Conservation (phyloP, 1,140 invertebrate species). For the Geopemphigus sp. region DNA sequence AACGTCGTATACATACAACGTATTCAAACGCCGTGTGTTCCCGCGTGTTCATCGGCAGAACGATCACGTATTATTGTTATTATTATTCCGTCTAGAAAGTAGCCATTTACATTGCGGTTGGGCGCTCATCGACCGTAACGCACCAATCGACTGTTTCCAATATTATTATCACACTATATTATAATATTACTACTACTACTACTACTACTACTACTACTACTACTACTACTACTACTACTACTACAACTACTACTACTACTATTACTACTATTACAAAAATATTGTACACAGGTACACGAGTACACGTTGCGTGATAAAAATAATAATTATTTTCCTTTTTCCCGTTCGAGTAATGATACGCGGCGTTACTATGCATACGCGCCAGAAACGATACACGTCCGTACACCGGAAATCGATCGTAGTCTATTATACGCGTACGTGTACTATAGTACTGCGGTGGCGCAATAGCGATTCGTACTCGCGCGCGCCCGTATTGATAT, state of each 20-base stretch:
- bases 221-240: neutral
- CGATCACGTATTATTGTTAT: slow-evolving; percentile 14
- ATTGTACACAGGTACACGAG: neutral
- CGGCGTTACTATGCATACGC: neutral
- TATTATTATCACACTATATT: slow-evolving; percentile 29
- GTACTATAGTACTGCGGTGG: no score
- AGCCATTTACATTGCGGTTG: slow-evolving; percentile 47
- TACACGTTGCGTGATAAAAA: slow-evolving; percentile 2
- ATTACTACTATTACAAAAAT: neutral
- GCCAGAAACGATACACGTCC: neutral
- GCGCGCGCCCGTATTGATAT: neutral
- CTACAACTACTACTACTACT: neutral
- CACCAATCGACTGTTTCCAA: slow-evolving; percentile 44
- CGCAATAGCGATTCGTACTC: neutral
- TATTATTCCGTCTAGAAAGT: slow-evolving; percentile 31
- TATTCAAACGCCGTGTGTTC: neutral
- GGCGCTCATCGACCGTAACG: slow-evolving; percentile 31
- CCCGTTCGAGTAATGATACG: neutral
- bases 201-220: neutral
- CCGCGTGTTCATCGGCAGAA: slow-evolving; percentile 44
- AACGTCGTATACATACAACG: no score
- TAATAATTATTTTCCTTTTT: neutral
- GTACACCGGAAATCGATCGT: slow-evolving; percentile 18
- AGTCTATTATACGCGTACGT: neutral
- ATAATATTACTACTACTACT: neutral